Evolutionary conservation across 2,888 invertebrate genomes (phyloP).

Genomic region (Xestia rhomboidea): DNA sequence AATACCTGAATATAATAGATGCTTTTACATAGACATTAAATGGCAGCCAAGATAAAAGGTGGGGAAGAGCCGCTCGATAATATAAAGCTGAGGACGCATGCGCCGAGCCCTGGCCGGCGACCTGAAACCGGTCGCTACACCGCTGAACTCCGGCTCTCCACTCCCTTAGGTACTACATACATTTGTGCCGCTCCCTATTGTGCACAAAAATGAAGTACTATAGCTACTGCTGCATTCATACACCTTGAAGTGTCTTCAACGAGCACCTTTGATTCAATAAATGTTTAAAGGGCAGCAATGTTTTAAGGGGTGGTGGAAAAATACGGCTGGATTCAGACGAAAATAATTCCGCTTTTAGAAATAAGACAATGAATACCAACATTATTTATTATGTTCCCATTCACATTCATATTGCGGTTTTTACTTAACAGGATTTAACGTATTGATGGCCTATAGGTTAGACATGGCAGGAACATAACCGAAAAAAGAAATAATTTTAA

Average conservation of each 20-base stretch:
- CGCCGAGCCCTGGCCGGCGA: conserved; percentile 75
- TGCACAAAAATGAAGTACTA: conserved; percentile 13
- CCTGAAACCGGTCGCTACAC: conserved; percentile 67
- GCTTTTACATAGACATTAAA: conserved; percentile 52
- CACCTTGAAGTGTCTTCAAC: neutral
- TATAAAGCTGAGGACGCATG: conserved; percentile 75
- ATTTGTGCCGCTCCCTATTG: conserved; percentile 15
- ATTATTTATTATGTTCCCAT: no score
- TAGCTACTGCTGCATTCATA: conserved; percentile 6
- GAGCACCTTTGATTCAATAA: neutral
- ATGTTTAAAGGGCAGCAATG: neutral
- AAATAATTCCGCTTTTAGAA: no score
- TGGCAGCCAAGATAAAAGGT: conserved; percentile 64
- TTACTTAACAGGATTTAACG: no score
- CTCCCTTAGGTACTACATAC: conserved; percentile 36
- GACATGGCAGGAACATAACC: neutral
- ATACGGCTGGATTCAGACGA: no score
- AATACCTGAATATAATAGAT: conserved; percentile 41
- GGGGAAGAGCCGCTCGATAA: conserved; percentile 79
- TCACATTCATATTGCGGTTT: no score
- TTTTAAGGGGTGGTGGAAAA: no score
- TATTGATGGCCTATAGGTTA: no score
- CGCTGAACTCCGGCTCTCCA: conserved; percentile 17
- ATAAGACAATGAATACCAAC: no score
- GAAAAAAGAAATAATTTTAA: no score